Evolutionary conservation across 2,113 vertebrate genomes (phyloP), one percentile per base, ranked within the genome.

Genomic region (Tachuris rubrigastra): DNA sequence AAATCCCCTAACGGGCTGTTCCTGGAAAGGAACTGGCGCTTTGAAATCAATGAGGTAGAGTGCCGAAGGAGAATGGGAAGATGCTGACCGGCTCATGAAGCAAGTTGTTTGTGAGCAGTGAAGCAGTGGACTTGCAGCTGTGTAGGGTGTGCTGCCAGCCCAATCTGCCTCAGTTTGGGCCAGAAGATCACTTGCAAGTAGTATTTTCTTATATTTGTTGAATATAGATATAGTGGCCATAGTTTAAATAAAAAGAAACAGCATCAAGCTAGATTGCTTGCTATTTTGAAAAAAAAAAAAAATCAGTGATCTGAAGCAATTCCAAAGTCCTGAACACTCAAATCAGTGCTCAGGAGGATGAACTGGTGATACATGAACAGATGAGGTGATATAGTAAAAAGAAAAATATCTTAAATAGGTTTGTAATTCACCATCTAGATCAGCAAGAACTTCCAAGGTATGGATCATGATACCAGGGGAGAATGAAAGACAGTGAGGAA

Each of bases 61-160:
- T 7, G 10, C 41, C 0, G 0, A 67, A 81, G 42, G 47, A 81
- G 52, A 78, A 60, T 0, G 2, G 68, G 60, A 81, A 72, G 65
- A 78, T 30, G 73, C 47, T 35, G 86, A 28, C 42, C 44, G 60
- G 12, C 49, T 85, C 1, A 5, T 66, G 52, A 88, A 87, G 24
- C 0, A 1, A 73, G 28, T 6, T 49, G 10, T 24, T 86, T 80
- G 88, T 28, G 35, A 87, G 83, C 55, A 89, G 52, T 6, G 5
- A 76, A 52, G 87, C 56, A 66, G 33, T 5, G 4, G 35, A 49
- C 46, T 72, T 56, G 78, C 68, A 88, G 49, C 85, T 53, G 66
- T 62, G 53, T 15, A 4, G 56, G 3, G 11, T 58, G 71, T 2
- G 10, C 56, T 76, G 62, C 35, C 12, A 39, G 55, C 17, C 11